These are phyloP conservation scores for Colinus virginianus DNA, from an alignment of 2,113 vertebrate species.

Conservation along the genomic window DNA sequence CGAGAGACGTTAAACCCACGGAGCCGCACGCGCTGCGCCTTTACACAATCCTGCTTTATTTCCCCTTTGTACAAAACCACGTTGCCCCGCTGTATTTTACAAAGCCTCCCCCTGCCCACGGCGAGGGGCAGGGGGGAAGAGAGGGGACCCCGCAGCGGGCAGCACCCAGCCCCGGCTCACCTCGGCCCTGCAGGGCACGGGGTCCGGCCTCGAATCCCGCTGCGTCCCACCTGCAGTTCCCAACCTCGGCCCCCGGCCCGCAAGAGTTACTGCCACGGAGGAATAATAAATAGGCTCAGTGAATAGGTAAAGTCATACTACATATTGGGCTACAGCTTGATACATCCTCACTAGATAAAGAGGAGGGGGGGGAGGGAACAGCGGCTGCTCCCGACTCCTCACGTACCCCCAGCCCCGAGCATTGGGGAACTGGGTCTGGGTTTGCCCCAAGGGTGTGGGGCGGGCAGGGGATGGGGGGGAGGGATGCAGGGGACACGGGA, in stretches of 20 bases:
- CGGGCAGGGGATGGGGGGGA: neutral
- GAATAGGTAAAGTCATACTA: slow-evolving; percentile 64
- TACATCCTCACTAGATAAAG: slow-evolving; percentile 66
- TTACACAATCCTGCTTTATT: slow-evolving; percentile 80
- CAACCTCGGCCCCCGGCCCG: slow-evolving; percentile 38
- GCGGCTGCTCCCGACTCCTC: neutral
- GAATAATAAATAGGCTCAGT: slow-evolving; percentile 74
- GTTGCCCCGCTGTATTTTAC: slow-evolving; percentile 72
- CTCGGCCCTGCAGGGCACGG: neutral
- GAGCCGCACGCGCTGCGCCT: neutral
- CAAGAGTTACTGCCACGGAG: slow-evolving; percentile 17
- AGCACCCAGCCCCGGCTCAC: neutral
- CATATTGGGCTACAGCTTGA: slow-evolving; percentile 60
- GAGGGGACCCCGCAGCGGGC: neutral
- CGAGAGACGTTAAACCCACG: too few relatives aligned
- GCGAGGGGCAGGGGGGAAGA: neutral
- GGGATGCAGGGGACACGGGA: rapidly evolving
- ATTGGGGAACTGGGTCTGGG: neutral
- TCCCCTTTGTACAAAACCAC: slow-evolving; percentile 78
- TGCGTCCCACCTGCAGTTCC: neutral
- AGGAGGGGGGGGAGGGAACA: neutral
- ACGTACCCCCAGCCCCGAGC: neutral
- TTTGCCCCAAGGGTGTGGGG: neutral
- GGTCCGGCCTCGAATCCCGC: neutral
- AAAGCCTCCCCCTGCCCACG: slow-evolving; percentile 27